Conservation (phyloP, 2,888 invertebrate genomes). For the Cerastoderma edule region DNA sequence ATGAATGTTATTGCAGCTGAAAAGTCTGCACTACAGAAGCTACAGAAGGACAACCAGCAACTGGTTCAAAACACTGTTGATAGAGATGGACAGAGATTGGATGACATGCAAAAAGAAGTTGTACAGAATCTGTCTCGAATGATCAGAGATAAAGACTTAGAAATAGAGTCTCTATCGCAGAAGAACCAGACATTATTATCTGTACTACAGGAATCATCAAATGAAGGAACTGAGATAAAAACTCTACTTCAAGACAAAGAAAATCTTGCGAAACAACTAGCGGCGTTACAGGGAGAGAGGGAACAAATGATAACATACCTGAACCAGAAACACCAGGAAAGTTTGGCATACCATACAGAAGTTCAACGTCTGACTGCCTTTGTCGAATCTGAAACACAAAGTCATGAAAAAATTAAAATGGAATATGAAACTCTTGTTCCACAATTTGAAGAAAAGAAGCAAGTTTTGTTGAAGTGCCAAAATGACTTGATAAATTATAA, state of each 20-base stretch:
- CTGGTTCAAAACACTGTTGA: conserved; percentile 60
- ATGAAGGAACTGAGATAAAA: conserved; percentile 65
- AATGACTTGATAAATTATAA: conserved; percentile 82
- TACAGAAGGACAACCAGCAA: conserved; percentile 82
- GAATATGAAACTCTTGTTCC: conserved; percentile 80
- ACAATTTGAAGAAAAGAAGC: conserved; percentile 83
- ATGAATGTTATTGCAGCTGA: conserved; percentile 82
- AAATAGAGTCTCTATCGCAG: conserved; percentile 83
- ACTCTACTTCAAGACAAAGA: conserved; percentile 78
- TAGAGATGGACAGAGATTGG: conserved; percentile 80
- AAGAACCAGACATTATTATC: conserved; percentile 82
- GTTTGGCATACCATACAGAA: conserved; percentile 92
- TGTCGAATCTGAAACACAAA: conserved; percentile 70
- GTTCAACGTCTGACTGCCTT: conserved; percentile 88
- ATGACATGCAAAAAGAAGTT: conserved; percentile 83
- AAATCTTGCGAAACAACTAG: conserved; percentile 85
- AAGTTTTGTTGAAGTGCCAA: conserved; percentile 81
- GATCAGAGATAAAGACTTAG: conserved; percentile 84
- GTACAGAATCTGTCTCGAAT: conserved; percentile 83
- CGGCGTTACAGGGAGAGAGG: conserved; percentile 86
- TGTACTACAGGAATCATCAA: conserved; percentile 80
- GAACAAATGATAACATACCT: conserved; percentile 85
- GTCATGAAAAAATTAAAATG: conserved; percentile 73
- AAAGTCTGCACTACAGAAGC: conserved; percentile 80
- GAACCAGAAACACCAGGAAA: conserved; percentile 93